phyloP scores from a whole-genome alignment of 1,140 invertebrate genomes.

The Drosophila novamexicana region DNA sequence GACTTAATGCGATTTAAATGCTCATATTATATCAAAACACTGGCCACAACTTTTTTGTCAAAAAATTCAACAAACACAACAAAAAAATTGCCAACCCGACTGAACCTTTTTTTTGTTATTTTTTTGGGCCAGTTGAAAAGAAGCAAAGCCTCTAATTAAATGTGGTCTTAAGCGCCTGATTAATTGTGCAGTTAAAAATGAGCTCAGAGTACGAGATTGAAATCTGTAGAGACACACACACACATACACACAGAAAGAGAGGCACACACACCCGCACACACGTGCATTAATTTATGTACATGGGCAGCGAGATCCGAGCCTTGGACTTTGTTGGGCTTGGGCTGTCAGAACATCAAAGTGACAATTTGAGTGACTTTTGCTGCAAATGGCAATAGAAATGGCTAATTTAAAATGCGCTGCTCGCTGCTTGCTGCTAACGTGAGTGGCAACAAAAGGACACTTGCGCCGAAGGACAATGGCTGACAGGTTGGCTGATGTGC shows the following conservation, averaged over 20 bases:
- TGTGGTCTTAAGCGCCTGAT: constrained; percentile 69
- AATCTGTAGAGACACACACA: constrained; percentile 60
- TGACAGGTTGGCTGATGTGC: constrained; percentile 56
- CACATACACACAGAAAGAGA: not conserved
- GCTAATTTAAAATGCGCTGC: constrained; percentile 78
- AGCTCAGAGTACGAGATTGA: constrained; percentile 24
- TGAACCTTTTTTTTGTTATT: constrained; percentile 58
- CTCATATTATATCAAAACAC: constrained; percentile 2
- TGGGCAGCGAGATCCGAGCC: constrained; percentile 2
- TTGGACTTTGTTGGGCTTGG: constrained; percentile 23
- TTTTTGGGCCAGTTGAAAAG: constrained; percentile 50
- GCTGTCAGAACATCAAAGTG: constrained; percentile 77
- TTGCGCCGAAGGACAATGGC: constrained; percentile 74
- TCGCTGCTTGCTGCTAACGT: constrained; percentile 10
- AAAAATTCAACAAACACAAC: not conserved
- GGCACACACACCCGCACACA: not conserved
- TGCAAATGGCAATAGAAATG: constrained; percentile 54
- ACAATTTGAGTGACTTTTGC: constrained; percentile 78
- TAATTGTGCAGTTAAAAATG: constrained; percentile 73
- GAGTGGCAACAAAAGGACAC: constrained; percentile 73
- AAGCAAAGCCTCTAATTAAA: constrained; percentile 69
- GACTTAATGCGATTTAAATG: constrained; percentile 15
- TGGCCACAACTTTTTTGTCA: not conserved
- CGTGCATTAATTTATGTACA: constrained; percentile 38
- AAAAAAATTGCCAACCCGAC: constrained; percentile 1